Percentiles rank a stretch among this genome's conserved stretches.
Evolutionary conservation across 2,797 vertebrate species (phyloP).

Genomic region (Petrocephalus schoutedeni): DNA sequence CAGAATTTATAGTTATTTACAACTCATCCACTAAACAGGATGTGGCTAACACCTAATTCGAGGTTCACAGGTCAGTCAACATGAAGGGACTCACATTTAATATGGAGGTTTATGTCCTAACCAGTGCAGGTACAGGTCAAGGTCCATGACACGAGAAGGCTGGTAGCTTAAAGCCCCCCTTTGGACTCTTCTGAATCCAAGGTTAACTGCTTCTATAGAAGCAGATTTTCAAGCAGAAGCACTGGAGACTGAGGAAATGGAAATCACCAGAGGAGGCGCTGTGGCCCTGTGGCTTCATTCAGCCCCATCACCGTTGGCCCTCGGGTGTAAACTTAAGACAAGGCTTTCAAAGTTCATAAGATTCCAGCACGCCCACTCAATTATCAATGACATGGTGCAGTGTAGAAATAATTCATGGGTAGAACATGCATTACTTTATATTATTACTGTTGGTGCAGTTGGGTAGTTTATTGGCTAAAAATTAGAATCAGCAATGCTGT

Average conservation of each 20-base stretch:
- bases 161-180: background rate
- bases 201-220: background rate
- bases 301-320: background rate
- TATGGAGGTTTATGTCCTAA: background rate
- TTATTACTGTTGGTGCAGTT: background rate
- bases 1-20: background rate
- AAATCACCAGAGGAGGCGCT: background rate
- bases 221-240: background rate
- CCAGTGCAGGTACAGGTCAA: background rate
- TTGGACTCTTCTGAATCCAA: background rate
- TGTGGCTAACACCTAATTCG: background rate
- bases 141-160: background rate
- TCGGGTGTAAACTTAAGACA: background rate
- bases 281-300: background rate
- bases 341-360: background rate
- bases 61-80: background rate
- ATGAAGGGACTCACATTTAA: background rate
- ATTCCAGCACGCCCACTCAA: background rate
- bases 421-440: background rate
- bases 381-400: background rate
- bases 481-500: background rate
- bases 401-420: background rate
- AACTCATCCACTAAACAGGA: background rate
- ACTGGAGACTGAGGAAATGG: background rate
- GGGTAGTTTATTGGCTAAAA: background rate